These are phyloP conservation scores for Chloroceryle aenea DNA, from an alignment of 2,113 vertebrate species.

Conservation along the genomic window DNA sequence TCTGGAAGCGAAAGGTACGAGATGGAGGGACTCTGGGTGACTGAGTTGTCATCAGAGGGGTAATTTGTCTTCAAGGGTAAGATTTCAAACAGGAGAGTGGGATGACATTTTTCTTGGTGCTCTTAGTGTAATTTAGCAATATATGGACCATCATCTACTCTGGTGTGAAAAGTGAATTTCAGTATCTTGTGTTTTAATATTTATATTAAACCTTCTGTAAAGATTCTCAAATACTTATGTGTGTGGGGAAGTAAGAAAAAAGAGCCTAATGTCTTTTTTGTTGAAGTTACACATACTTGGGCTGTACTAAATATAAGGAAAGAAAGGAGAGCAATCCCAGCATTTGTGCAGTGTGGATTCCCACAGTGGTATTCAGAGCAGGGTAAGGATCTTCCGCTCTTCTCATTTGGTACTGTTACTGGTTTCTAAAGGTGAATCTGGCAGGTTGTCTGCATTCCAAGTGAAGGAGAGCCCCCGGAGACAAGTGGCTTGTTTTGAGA, in stretches of 20 bases:
- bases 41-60: background rate
- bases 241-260: background rate
- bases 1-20: background rate
- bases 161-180: background rate
- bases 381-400: background rate
- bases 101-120: background rate
- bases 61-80: background rate
- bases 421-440: slow-evolving; percentile 51
- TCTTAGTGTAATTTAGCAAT: background rate
- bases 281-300: background rate
- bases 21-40: background rate
- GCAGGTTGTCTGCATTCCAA: slow-evolving; percentile 32
- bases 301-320: background rate
- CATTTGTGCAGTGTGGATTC: background rate
- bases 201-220: background rate
- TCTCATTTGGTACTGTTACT: slow-evolving; percentile 1
- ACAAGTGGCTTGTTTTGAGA: slow-evolving; percentile 29
- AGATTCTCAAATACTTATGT: background rate
- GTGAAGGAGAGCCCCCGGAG: background rate
- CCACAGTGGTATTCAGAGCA: slow-evolving; percentile 21
- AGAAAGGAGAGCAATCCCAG: background rate
- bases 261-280: background rate
- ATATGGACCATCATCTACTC: background rate
- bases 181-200: background rate
- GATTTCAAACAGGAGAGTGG: background rate